Base-by-base conservation (phyloP, 2,797 vertebrate species). In the Diglossa cyanea region DNA sequence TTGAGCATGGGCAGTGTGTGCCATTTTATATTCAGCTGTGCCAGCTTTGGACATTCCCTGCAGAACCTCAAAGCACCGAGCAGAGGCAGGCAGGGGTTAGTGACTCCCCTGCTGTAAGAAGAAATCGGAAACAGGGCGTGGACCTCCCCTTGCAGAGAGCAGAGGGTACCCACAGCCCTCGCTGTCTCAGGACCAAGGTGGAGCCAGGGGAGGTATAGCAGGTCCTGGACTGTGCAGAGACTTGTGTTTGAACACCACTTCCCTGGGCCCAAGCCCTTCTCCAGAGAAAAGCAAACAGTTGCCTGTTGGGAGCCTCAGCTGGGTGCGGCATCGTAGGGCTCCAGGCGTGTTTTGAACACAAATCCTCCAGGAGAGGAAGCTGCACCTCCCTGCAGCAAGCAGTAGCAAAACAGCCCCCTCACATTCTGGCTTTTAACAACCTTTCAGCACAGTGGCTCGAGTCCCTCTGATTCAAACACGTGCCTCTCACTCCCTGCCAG, bases 271-370 rank as follows among this genome's bases (percentile, higher is more conserved):
- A 87, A 94, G 75, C 63, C 77, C 57, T 92, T 95, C n/a, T 93
- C 88, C 47, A 61, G 51, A 42, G 81, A 91, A 95, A 96, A 92
- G 67, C 83, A 96, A 94, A 95, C 80, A 93, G 77, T 85, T 57
- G 25, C 77, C 39, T 47, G 71, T 61, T 23, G 35, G 81, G 48
- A 96, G 90, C 77, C 44, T 67, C 81, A 77, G 70, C 62, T 95
- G 95, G 85, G 93, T 62, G 94, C 0, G 86, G 94, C 86, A 54
- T 63, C 1, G 0, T 2, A 61, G 55, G 60, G 74, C 57, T 94
- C 48, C 78, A 37, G 79, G 6, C 18, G 3, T 7, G 18, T 58
- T 92, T 39, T 1, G 30, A 86, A 17, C 0, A 3, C 45, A 71
- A 2, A 13, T 33, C 40, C 53, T 90, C 25, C 65, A 26, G 57